Conservation (phyloP, 2,113 vertebrate species). For the Phoenicopterus ruber region DNA sequence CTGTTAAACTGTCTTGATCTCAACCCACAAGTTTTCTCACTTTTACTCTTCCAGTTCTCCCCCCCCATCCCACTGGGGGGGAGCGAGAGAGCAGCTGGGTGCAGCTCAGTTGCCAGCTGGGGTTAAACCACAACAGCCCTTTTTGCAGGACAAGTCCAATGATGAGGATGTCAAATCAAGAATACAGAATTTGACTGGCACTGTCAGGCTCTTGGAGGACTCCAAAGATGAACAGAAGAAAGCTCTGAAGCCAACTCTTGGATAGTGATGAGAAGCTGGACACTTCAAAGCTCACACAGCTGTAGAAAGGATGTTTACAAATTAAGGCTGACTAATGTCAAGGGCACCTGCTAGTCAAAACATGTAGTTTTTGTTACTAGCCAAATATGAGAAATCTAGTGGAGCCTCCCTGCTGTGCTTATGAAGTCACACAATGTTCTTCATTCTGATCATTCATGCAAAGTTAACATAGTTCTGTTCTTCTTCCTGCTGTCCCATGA, state of each 20-base stretch:
- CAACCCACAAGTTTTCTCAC: too few relatives aligned
- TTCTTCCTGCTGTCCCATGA: not conserved
- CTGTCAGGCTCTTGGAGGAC: not conserved
- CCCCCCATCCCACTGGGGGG: too few relatives aligned
- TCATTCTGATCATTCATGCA: not conserved
- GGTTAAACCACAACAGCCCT: not conserved
- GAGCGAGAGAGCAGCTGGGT: too few relatives aligned
- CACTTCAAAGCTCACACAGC: constrained; percentile 48
- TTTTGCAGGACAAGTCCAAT: not conserved
- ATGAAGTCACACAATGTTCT: not conserved
- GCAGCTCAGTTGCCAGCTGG: too few relatives aligned
- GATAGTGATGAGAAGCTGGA: constrained; percentile 25
- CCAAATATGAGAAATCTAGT: not conserved
- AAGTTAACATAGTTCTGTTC: constrained; percentile 24
- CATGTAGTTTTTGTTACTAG: not conserved
- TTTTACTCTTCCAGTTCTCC: too few relatives aligned
- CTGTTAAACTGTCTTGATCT: too few relatives aligned
- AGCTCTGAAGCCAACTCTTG: constrained; percentile 12
- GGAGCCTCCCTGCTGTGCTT: not conserved
- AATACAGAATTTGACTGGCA: not conserved
- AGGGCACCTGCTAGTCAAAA: constrained; percentile 53
- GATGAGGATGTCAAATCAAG: not conserved
- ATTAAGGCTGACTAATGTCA: constrained; percentile 10
- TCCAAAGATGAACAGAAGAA: not conserved
- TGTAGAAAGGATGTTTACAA: constrained; percentile 50